Conservation (phyloP, 2,113 vertebrate species). For the Elachura formosa region DNA sequence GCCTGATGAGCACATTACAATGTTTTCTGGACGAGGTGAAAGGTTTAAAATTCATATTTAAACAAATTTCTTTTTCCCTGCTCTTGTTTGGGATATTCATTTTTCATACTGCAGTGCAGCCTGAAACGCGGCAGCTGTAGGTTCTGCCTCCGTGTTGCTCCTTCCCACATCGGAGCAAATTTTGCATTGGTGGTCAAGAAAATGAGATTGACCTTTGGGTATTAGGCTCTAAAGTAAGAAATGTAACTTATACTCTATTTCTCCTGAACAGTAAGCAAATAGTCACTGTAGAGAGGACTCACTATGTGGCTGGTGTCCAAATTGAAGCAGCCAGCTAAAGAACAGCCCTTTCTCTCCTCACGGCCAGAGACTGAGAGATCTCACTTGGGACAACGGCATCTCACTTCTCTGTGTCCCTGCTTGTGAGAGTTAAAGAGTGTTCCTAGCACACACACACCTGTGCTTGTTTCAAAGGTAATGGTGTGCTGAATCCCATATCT, state of each 20-base stretch:
- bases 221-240: background rate
- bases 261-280: background rate
- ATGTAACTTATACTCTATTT: background rate
- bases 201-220: background rate
- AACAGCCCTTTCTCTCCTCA: background rate
- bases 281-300: background rate
- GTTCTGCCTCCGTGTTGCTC: background rate
- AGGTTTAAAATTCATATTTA: background rate
- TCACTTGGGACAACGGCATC: background rate
- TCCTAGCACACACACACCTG: background rate
- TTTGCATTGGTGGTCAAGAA: rapidly evolving
- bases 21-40: background rate
- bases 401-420: background rate
- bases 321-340: background rate
- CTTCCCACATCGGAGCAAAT: background rate
- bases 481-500: background rate
- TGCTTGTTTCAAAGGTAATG: background rate
- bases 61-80: background rate
- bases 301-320: background rate
- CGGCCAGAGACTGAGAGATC: background rate
- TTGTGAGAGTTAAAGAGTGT: background rate
- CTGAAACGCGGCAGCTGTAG: rapidly evolving
- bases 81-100: background rate
- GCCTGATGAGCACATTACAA: background rate
- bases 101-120: background rate